A percentile compares a stretch with the other conserved stretches of the same genome.
These are phyloP conservation scores for Meghimatium bilineatum DNA, from an alignment of 2,888 invertebrate genomes.

Conservation along the genomic window DNA sequence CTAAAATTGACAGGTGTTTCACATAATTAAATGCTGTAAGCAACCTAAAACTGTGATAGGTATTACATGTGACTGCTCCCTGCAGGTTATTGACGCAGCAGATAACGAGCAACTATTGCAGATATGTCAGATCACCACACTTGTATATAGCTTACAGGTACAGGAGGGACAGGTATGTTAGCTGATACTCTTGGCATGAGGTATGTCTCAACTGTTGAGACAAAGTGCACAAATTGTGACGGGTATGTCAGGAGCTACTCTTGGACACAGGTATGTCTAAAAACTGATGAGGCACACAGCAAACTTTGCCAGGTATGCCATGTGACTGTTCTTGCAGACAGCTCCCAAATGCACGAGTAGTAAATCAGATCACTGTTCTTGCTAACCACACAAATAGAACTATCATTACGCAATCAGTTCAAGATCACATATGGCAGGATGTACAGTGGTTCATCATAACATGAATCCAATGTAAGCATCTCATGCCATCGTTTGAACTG, in stretches of 20 bases:
- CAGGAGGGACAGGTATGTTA: background rate
- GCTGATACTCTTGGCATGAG: background rate
- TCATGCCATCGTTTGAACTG: slow-evolving; percentile 94
- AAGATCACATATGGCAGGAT: slow-evolving; percentile 49
- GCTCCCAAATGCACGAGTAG: background rate
- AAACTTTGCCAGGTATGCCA: background rate
- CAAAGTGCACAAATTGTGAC: background rate
- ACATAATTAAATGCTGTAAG: too few relatives aligned
- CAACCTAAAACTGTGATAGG: too few relatives aligned
- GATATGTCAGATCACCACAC: background rate
- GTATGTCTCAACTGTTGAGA: background rate
- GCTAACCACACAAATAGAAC: background rate
- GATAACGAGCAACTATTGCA: too few relatives aligned
- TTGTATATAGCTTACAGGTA: background rate
- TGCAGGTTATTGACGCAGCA: too few relatives aligned
- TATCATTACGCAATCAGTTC: slow-evolving; percentile 8
- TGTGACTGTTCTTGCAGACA: background rate
- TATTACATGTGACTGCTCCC: too few relatives aligned
- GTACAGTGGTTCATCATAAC: slow-evolving; percentile 43
- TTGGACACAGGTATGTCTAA: background rate
- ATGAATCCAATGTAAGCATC: slow-evolving; percentile 72
- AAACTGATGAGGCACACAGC: background rate
- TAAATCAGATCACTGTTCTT: slow-evolving; percentile 6
- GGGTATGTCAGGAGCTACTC: too few relatives aligned
- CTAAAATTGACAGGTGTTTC: too few relatives aligned